Evolutionary conservation across 2,888 invertebrate genomes (phyloP), one percentile per base, ranked within the genome.

Genomic region (Sericinus montela): DNA sequence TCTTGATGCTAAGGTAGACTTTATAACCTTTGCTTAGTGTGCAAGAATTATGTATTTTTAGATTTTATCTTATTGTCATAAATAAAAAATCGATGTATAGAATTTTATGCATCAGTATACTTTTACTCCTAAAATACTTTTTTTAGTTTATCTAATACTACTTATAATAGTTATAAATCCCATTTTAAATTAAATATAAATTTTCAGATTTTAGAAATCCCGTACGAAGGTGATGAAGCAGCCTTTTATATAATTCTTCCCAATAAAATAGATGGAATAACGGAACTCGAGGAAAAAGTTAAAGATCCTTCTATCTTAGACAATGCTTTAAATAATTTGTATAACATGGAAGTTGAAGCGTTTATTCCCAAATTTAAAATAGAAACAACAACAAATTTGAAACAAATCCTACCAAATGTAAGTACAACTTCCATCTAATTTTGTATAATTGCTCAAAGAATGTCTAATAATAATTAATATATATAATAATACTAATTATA

Each of bases 361-460:
- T 85, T 80, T 28, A 69, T 97, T 42, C 97, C 97, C 0, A 95
- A 92, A 68, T 96, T 97, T 72, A 94, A 93, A 72, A 91, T 96
- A 43, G 95, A 96, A 76, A 91, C 91, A 11, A 90, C 89, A n/a
- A 90, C 93, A 4, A 69, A 94, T 46, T 83, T 96, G 11, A 90
- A 90, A 50, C 73, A 89, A 0, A 73, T 91, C 16, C 81, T 96
- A 4, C 40, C 69, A 39, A 84, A 92, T 69, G 95, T 95, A 72
- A 76, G 65, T 62, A 19, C 19, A 19, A 2, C 50, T 15, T 35
- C n/a, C 2, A 40, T 29, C n/a, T 29, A 9, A 10, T 29, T 3
- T 29, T n/a, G 2, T 19, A 19, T 5, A 19, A n/a, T n/a, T n/a
- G n/a, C n/a, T n/a, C n/a, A n/a, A n/a, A n/a, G n/a, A n/a, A n/a